Evolutionary conservation across 2,113 vertebrate genomes (phyloP).

Genomic region (Athene cunicularia): DNA sequence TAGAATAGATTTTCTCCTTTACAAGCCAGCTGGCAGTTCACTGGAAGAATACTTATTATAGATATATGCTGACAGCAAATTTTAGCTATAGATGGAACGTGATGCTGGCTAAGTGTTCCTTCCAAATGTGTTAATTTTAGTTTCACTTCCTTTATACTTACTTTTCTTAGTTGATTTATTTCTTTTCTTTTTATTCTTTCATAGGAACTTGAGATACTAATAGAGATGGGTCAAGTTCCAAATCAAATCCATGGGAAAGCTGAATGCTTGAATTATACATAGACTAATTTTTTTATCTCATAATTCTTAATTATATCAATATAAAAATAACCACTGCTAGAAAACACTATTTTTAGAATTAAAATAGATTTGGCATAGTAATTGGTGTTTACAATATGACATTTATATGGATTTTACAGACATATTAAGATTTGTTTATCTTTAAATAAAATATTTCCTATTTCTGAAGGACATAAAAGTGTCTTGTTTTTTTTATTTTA

Average conservation of each 20-base stretch:
- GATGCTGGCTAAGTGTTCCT: constrained; percentile 30
- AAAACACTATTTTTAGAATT: neutral
- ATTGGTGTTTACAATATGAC: neutral
- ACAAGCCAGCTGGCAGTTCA: constrained; percentile 53
- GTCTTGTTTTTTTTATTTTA: neutral
- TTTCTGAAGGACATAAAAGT: neutral
- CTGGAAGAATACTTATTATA: constrained; percentile 48
- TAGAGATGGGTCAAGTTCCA: neutral
- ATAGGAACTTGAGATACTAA: neutral
- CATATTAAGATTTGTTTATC: neutral
- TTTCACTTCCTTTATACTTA: constrained; percentile 21
- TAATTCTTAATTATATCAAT: neutral
- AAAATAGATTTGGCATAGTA: neutral
- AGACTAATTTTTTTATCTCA: neutral
- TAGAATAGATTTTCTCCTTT: constrained; percentile 42
- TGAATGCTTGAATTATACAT: neutral
- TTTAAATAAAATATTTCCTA: neutral
- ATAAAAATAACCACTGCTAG: neutral
- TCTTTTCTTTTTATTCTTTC: neutral
- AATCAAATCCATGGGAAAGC: neutral
- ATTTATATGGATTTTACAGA: neutral
- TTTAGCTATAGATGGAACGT: constrained; percentile 26
- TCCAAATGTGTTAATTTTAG: constrained; percentile 54
- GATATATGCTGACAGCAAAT: constrained; percentile 41
- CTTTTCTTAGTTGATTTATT: neutral